Base-by-base conservation (phyloP, 2,797 vertebrate genomes). In the Spinus pinus region DNA sequence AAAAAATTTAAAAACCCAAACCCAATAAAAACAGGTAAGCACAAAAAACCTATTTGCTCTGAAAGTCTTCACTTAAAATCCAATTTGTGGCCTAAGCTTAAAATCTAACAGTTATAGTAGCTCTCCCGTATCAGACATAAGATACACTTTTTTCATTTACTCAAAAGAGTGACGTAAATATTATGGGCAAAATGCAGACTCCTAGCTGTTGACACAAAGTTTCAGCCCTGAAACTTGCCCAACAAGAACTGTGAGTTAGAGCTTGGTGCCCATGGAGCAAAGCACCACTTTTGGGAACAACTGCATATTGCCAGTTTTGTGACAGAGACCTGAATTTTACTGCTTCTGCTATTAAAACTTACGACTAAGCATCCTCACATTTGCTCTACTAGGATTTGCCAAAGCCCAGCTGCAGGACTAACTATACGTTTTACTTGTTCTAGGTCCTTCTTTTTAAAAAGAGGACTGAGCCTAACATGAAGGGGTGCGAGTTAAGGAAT, bases 241-340 rank as follows among this genome's bases (percentile, higher is more conserved):
- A 5, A n/a, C 13, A 0, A 80, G 82, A 77, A 39, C 18, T 0
- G 0, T 2, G 64, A 65, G 51, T 19, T 24, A 33, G 14, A 81
- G 49, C 37, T 44, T 20, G 2, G 75, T 1, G 4, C 27, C 28
- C 12, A 1, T 3, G 25, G 21, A 82, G 12, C 33, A 77, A 51
- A 81, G 57, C 20, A 30, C 5, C 15, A 31, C 9, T 82, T 54
- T 33, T 31, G 44, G 56, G 60, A 86, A 31, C 35, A 58, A 47
- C 35, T 23, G 7, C 57, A 56, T 2, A 1, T 35, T 62, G 51
- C 41, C 8, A 74, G n/a, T 81, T 83, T 37, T 81, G 75, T 31
- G 8, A n/a, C 2, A 3, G 22, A 61, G 6, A 14, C 7, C 19
- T 53, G 6, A 17, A 42, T 82, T 91, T 62, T 54, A 42, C 51